These are phyloP conservation scores for Neodiprion pinetum DNA, from an alignment of 1,140 invertebrate species.

Conservation along the genomic window DNA sequence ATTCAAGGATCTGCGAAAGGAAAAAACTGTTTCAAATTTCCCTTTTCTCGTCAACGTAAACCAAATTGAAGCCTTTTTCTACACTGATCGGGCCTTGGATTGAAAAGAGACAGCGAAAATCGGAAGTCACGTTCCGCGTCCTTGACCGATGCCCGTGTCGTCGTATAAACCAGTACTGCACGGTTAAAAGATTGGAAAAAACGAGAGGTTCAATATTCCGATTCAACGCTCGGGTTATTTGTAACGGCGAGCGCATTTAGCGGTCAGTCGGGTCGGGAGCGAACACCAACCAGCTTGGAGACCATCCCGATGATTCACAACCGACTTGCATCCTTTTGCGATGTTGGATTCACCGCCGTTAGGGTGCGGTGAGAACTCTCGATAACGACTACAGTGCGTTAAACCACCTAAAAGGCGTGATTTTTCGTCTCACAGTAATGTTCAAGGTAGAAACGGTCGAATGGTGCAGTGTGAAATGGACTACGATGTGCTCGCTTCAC, in stretches of 20 bases:
- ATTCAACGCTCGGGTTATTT: background rate
- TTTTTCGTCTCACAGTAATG: background rate
- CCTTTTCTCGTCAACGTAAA: no score
- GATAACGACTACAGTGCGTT: background rate
- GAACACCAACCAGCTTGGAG: background rate
- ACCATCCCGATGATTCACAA: background rate
- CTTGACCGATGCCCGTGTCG: no score
- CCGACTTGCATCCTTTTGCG: background rate
- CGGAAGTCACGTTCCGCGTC: no score
- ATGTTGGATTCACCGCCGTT: background rate
- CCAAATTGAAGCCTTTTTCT: no score
- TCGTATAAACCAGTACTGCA: no score
- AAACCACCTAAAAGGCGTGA: background rate
- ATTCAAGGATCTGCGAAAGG: no score
- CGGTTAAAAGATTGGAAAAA: background rate
- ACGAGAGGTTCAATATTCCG: background rate
- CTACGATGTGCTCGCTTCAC: no score
- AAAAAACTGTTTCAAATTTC: no score
- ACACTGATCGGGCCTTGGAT: no score
- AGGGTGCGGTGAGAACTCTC: background rate
- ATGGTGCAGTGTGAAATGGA: no score
- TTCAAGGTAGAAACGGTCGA: background rate
- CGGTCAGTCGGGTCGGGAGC: background rate
- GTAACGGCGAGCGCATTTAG: background rate
- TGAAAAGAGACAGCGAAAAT: no score